Evolutionary conservation across 1,140 invertebrate species (phyloP).

Genomic region (Zaprionus nigranus): DNA sequence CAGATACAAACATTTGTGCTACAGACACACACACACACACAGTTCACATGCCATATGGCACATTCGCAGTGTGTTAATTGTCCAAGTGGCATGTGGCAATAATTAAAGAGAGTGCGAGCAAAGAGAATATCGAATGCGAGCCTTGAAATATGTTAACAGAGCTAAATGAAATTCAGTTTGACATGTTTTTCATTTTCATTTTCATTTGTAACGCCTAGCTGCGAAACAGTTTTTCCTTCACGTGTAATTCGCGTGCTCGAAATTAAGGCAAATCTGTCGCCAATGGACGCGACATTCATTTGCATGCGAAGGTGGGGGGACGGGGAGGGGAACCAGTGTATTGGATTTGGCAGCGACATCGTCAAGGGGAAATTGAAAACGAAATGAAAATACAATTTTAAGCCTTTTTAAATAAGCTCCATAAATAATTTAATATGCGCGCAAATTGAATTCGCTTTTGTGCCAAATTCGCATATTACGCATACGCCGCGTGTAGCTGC

Average conservation of each 20-base stretch:
- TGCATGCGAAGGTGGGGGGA: constrained; percentile 1
- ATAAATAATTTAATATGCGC: constrained; percentile 70
- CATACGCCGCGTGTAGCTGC: constrained; percentile 60
- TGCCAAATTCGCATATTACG: constrained; percentile 51
- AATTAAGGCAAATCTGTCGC: constrained; percentile 58
- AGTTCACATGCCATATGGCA: neutral
- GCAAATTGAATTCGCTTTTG: constrained; percentile 66
- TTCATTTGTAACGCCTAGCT: constrained; percentile 13
- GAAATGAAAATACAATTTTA: constrained; percentile 61
- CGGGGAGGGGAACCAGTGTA: no score
- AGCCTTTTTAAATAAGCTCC: constrained; percentile 56
- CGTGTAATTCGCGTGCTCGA: constrained; percentile 33
- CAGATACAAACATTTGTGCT: neutral
- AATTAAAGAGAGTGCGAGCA: constrained; percentile 1
- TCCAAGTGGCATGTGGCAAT: constrained; percentile 1
- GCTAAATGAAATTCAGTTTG: constrained; percentile 54
- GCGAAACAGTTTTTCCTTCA: constrained; percentile 21
- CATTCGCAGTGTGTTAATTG: neutral
- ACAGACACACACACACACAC: neutral
- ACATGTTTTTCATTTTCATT: constrained; percentile 50
- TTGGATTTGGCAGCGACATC: neutral
- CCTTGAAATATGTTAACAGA: constrained; percentile 1
- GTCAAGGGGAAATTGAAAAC: neutral
- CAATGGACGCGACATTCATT: constrained; percentile 52
- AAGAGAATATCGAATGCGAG: neutral